A percentile compares a stretch with the other conserved stretches of the same genome.
Conservation (phyloP, 2,888 invertebrate species). For the Nymphalis c-album region DNA sequence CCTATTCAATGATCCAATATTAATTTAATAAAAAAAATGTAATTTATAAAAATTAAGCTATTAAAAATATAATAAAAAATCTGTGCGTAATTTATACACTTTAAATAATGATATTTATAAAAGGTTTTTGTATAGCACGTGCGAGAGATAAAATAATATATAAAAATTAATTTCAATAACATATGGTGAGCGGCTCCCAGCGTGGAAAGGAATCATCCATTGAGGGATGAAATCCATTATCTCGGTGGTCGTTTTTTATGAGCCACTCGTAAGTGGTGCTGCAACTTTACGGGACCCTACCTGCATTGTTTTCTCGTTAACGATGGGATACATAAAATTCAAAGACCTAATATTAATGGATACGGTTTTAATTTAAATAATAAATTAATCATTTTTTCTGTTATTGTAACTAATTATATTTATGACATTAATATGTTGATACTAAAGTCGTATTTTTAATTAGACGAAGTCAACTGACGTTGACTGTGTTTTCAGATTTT, state of each 20-base stretch:
- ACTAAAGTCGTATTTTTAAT: no score
- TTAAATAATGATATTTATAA: background rate
- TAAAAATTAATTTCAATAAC: background rate
- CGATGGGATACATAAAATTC: slow-evolving; percentile 25
- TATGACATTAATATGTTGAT: no score
- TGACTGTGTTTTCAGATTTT: no score
- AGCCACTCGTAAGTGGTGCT: slow-evolving; percentile 37
- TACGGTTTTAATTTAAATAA: background rate
- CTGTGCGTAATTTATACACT: no score
- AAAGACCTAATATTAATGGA: slow-evolving; percentile 24
- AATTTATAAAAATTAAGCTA: no score
- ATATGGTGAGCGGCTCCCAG: background rate
- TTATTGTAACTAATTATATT: no score
- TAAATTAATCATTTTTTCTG: no score
- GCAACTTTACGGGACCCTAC: slow-evolving; percentile 44
- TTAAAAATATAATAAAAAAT: no score
- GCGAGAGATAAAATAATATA: background rate
- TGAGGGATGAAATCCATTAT: slow-evolving; percentile 30
- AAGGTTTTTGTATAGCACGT: background rate
- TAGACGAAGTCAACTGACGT: no score
- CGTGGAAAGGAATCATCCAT: slow-evolving; percentile 7
- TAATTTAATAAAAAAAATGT: no score
- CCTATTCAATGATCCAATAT: no score
- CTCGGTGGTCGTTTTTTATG: slow-evolving; percentile 32
- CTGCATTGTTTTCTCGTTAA: slow-evolving; percentile 47